Conservation (phyloP, 1,140 invertebrate genomes). For the Drosophila trapezifrons region DNA sequence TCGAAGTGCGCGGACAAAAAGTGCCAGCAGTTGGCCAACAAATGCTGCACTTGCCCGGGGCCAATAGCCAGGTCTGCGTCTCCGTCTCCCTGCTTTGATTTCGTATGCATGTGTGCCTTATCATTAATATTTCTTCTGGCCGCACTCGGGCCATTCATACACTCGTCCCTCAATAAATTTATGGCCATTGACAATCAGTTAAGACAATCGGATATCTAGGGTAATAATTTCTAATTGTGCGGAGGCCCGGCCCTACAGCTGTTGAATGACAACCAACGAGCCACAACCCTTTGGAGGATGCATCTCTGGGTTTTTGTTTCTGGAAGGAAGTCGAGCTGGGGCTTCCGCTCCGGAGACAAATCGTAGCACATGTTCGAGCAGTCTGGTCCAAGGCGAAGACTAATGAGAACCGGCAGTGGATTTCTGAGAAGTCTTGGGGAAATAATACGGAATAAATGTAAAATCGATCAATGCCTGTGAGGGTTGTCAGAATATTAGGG, state of each 20-base stretch:
- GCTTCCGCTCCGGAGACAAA: constrained; percentile 48
- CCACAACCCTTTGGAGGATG: constrained; percentile 59
- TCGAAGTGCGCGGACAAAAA: constrained; percentile 42
- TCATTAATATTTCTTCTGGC: constrained; percentile 73
- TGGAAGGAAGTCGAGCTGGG: constrained; percentile 58
- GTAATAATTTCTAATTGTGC: constrained; percentile 80
- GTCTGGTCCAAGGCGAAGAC: constrained; percentile 11
- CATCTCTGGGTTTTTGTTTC: constrained; percentile 60
- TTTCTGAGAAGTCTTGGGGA: constrained; percentile 19
- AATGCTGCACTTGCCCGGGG: constrained; percentile 50
- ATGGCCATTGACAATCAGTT: constrained; percentile 79
- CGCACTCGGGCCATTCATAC: constrained; percentile 41
- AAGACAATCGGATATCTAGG: constrained; percentile 80
- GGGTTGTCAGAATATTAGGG: background rate
- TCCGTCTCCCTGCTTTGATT: constrained; percentile 56
- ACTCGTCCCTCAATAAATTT: constrained; percentile 59
- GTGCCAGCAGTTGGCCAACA: constrained; percentile 67
- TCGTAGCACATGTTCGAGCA: constrained; percentile 46
- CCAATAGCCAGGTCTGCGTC: constrained; percentile 23
- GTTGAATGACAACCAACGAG: constrained; percentile 23
- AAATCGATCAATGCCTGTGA: constrained; percentile 9
- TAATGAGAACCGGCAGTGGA: constrained; percentile 15
- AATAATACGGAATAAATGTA: background rate
- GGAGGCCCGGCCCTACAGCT: constrained; percentile 44
- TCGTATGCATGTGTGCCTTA: constrained; percentile 70